These are phyloP conservation scores for Scomber colias DNA, from an alignment of 2,113 vertebrate species.

Conservation along the genomic window DNA sequence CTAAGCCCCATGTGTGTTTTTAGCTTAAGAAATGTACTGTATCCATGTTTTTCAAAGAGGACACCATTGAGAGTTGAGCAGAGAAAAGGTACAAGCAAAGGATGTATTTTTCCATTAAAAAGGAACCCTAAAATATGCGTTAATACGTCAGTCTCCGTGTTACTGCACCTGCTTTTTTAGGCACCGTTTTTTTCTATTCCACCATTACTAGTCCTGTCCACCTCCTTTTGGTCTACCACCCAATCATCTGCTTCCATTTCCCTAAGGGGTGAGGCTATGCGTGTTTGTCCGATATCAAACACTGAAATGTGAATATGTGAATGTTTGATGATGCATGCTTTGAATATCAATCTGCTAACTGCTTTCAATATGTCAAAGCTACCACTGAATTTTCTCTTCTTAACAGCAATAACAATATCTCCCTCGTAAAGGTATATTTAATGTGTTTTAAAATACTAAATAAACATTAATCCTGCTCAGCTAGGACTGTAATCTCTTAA, in stretches of 20 bases:
- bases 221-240: background rate
- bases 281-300: constrained; percentile 38
- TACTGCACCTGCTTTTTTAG: constrained; percentile 3
- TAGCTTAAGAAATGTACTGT: constrained; percentile 51
- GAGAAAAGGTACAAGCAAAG: constrained; percentile 14
- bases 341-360: constrained; percentile 45
- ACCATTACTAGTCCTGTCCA: background rate
- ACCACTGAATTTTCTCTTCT: background rate
- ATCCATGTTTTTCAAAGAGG: constrained; percentile 44
- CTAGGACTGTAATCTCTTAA: no score
- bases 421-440: no score
- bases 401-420: background rate
- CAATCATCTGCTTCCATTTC: constrained; percentile 36
- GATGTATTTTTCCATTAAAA: constrained; percentile 28
- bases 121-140: constrained; percentile 17
- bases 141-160: background rate
- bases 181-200: background rate
- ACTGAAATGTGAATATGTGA: constrained; percentile 36
- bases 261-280: background rate
- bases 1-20: constrained; percentile 48
- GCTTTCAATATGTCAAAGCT: constrained; percentile 27
- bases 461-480: no score
- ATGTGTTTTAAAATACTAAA: background rate
- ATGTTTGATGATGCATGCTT: constrained; percentile 30
- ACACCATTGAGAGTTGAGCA: constrained; percentile 41